phyloP scores from a whole-genome alignment of 2,888 invertebrate genomes.

The Aproaerema taeniolella region DNA sequence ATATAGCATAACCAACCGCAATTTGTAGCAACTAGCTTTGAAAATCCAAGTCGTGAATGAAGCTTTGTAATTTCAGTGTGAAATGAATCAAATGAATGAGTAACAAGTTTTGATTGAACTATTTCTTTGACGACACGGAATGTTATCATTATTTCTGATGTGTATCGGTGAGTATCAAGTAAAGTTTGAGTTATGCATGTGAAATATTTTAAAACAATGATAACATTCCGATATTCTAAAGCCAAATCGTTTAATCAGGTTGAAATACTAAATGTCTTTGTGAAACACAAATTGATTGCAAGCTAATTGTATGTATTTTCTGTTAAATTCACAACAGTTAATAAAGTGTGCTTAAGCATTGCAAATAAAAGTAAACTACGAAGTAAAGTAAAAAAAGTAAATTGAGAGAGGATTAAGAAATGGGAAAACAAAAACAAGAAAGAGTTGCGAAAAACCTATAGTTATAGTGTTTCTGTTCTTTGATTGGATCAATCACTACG shows the following conservation, averaged over 20 bases:
- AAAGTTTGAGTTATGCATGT: too few relatives aligned
- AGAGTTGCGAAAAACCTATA: constrained; percentile 18
- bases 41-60: not conserved
- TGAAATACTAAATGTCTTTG: too few relatives aligned
- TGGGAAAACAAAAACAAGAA: constrained; percentile 27
- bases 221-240: too few relatives aligned
- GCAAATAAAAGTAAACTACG: constrained; percentile 42
- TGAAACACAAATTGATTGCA: too few relatives aligned
- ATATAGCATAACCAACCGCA: constrained; percentile 31
- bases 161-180: too few relatives aligned
- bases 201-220: too few relatives aligned
- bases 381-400: constrained; percentile 28
- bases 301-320: too few relatives aligned
- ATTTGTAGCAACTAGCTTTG: not conserved
- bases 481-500: constrained; percentile 10
- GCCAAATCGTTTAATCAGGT: too few relatives aligned
- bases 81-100: constrained; percentile 1
- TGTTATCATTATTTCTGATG: too few relatives aligned
- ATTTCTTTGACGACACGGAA: too few relatives aligned
- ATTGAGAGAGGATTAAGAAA: constrained; percentile 24
- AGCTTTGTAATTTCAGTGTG: constrained; percentile 9
- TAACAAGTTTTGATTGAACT: too few relatives aligned
- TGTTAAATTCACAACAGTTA: constrained; percentile 28
- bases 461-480: constrained; percentile 10
- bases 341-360: constrained; percentile 60